Base-by-base conservation (phyloP, 2,888 invertebrate species). In the Leptodirus hochenwartii region DNA sequence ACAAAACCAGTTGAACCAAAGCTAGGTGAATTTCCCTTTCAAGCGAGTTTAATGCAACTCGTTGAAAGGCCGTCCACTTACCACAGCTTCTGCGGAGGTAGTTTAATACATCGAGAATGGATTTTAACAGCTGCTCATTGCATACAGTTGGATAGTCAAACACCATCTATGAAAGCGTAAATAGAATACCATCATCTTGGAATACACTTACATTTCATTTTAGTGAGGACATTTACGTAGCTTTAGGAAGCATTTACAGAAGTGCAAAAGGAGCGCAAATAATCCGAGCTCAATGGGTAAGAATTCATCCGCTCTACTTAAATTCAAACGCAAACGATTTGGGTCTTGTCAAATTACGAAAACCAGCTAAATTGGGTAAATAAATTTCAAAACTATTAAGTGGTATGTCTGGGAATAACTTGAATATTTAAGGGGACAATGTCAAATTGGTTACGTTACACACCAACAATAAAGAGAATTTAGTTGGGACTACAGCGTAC, bases 101-200 rank as follows among this genome's bases (percentile, higher is more conserved):
- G 53, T 36, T 43, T 54, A 29, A 52, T 54, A 36, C 51, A 54
- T 37, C 49, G 49, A n/a, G 37, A 37, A 37, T 54, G 54, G 54
- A 38, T 53, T 22, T 36, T 54, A 37, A 54, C 53, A 29, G 53
- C 54, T 5, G 54, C 53, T 6, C 53, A 54, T 40, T 54, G 54
- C 37, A 48, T 54, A 20, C 51, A 52, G 39, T 40, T 51, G 25
- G 48, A 51, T 36, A 43, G 39, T 12, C 35, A 34, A 24, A 30
- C 39, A 16, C 40, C 47, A 26, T 42, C 41, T 9, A 38, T 49
- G 35, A 46, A 49, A 41, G 37, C 47, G 54, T 54, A 46, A 48
- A 43, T 27, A 12, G 5, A 5, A 10, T 15, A 28, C 16, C 25
- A n/a, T 25, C 10, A n/a, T 8, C 25, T 8, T n/a, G n/a, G n/a